phyloP scores from a whole-genome alignment of 1,140 invertebrate species.

The Ridgeia piscesae region DNA sequence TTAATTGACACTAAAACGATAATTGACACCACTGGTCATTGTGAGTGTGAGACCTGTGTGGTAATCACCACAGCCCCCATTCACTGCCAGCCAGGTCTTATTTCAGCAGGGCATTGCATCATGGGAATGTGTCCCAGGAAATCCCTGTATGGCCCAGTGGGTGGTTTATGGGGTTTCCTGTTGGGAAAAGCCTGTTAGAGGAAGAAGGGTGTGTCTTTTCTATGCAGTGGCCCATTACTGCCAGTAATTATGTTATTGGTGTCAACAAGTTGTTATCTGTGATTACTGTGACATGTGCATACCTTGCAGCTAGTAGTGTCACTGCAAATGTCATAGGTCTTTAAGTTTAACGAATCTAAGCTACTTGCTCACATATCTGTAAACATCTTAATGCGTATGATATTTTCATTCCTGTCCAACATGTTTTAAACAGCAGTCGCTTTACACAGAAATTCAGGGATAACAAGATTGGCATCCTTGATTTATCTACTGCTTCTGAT shows the following conservation, averaged over 20 bases:
- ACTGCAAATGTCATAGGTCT: background rate
- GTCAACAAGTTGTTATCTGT: background rate
- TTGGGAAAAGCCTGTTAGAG: background rate
- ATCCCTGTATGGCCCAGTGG: background rate
- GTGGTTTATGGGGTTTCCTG: background rate
- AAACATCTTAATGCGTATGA: too few species aligned
- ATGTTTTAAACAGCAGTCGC: too few species aligned
- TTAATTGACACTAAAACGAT: background rate
- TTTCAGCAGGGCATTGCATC: background rate
- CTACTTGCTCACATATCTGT: too few species aligned
- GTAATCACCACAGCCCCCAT: background rate
- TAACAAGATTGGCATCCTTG: too few species aligned
- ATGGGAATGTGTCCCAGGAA: background rate
- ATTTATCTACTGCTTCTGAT: too few species aligned
- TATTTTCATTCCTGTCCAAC: too few species aligned
- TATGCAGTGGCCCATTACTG: background rate
- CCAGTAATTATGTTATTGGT: background rate
- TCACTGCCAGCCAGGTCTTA: background rate
- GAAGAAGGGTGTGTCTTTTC: background rate
- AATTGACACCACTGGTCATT: background rate
- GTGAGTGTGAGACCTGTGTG: background rate
- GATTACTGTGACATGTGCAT: background rate
- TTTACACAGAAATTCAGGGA: too few species aligned
- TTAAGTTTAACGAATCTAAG: background rate
- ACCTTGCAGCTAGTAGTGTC: background rate